Evolutionary conservation across 2,888 invertebrate species (phyloP).

Genomic region (Drosophila prolongata): DNA sequence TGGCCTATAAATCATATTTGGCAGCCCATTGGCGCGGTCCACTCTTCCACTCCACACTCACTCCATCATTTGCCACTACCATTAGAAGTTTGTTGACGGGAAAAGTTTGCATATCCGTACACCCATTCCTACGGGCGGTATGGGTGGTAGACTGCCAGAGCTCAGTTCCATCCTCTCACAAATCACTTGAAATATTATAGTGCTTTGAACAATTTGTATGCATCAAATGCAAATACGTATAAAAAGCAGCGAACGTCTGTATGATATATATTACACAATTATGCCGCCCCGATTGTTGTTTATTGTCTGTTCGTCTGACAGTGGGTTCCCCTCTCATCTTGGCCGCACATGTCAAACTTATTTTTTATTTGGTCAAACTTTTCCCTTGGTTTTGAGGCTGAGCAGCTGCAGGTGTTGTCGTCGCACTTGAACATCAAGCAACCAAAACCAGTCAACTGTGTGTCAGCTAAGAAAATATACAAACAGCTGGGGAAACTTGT

Average conservation of each 20-base stretch:
- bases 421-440: slow-evolving; percentile 26
- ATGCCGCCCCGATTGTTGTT: slow-evolving; percentile 60
- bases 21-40: slow-evolving; percentile 69
- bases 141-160: slow-evolving; percentile 2
- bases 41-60: slow-evolving; percentile 11
- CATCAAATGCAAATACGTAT: slow-evolving; percentile 61
- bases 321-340: slow-evolving; percentile 6
- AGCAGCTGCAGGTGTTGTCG: slow-evolving; percentile 51
- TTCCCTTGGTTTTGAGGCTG: slow-evolving; percentile 7
- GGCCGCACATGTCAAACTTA: slow-evolving; percentile 7
- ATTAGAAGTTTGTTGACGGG: slow-evolving; percentile 43
- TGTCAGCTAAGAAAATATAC: slow-evolving; percentile 46
- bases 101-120: slow-evolving; percentile 14
- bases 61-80: slow-evolving; percentile 26
- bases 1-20: slow-evolving; percentile 73
- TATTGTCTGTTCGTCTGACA: slow-evolving; percentile 49
- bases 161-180: slow-evolving; percentile 24
- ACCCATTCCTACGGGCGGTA: slow-evolving; percentile 6
- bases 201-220: slow-evolving; percentile 52
- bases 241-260: slow-evolving; percentile 1
- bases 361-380: slow-evolving; percentile 38
- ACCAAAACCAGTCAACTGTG: slow-evolving; percentile 1
- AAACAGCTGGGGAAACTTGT: slow-evolving; percentile 6
- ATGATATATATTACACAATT: slow-evolving; percentile 53
- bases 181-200: slow-evolving; percentile 49